These are phyloP conservation scores for Ochotona princeps DNA, from an alignment of 2,113 vertebrate genomes.

Conservation along the genomic window DNA sequence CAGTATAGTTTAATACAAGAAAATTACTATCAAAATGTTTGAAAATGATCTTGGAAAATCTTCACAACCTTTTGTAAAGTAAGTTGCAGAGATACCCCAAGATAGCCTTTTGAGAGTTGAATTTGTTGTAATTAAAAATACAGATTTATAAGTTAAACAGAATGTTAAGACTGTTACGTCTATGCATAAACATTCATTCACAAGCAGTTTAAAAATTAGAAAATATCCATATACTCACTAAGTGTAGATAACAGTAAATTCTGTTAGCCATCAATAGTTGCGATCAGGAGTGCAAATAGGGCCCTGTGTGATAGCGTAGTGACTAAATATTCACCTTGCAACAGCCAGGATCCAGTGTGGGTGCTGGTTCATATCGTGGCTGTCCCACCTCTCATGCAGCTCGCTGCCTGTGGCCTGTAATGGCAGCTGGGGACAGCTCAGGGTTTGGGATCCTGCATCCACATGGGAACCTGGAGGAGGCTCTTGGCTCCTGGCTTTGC, in stretches of 20 bases:
- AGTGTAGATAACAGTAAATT: background rate
- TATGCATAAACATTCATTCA: background rate
- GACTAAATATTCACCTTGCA: no score
- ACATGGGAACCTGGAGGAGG: no score
- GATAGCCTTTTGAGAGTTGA: background rate
- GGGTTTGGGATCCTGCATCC: no score
- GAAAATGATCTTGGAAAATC: background rate
- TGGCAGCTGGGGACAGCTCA: no score
- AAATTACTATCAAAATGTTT: conserved; percentile 7
- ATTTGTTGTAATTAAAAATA: background rate
- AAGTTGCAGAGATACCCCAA: background rate
- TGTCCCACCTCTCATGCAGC: no score
- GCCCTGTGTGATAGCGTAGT: no score
- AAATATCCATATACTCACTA: background rate
- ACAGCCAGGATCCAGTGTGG: no score
- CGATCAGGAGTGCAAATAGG: background rate
- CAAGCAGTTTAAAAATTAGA: conserved; percentile 16
- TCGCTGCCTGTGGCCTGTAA: no score
- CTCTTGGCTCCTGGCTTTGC: no score
- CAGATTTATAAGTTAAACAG: conserved; percentile 17
- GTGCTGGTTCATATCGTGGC: no score
- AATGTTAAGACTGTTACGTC: background rate
- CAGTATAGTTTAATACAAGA: background rate
- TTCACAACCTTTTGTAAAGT: conserved; percentile 5
- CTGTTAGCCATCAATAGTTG: background rate